Evolutionary conservation across 2,888 invertebrate genomes (phyloP), one percentile per base, ranked within the genome.

Genomic region (Hypena proboscidalis): DNA sequence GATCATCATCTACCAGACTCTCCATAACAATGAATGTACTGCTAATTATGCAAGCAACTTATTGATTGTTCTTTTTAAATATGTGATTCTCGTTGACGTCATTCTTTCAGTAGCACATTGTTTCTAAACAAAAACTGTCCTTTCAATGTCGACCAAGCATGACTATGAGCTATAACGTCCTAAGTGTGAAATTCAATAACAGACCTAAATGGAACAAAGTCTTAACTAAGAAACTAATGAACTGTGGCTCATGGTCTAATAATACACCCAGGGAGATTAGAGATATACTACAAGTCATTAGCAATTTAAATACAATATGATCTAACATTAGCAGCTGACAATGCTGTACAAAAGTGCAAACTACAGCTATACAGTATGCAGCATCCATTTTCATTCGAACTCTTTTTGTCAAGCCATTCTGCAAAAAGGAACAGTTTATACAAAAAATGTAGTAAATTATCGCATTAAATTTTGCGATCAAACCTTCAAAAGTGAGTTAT

Each of bases 251-350:
- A 22, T n/a, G 23, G 17, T 15, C 1, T 38, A 48, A 42, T 46
- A 46, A 36, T 47, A 40, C 6, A 20, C 26, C 34, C 34, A 17
- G 40, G 17, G 20, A 48, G 43, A 43, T 50, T 58, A n/a, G n/a
- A n/a, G n/a, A n/a, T n/a, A n/a, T n/a, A n/a, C n/a, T 51, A 61
- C 55, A 59, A 62, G 44, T 42, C 58, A 58, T 61, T 58, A 53
- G 52, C 62, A 70, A 68, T 70, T 62, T 59, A 59, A 64, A 60
- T 64, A 58, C 56, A 48, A 68, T 65, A 66, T 61, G 53, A 47
- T 54, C 20, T 46, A 41, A 61, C 55, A 58, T 70, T 67, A 64
- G 46, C 29, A 62, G 50, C 39, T 50, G 60, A 67, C 70, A 70
- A 50, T 62, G 60, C 51, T 57, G 42, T 38, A 60, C 23, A 9